A percentile compares a stretch with the other conserved stretches of the same genome.
Conservation (phyloP, 1,140 invertebrate genomes). For the Pectinophora gossypiella region DNA sequence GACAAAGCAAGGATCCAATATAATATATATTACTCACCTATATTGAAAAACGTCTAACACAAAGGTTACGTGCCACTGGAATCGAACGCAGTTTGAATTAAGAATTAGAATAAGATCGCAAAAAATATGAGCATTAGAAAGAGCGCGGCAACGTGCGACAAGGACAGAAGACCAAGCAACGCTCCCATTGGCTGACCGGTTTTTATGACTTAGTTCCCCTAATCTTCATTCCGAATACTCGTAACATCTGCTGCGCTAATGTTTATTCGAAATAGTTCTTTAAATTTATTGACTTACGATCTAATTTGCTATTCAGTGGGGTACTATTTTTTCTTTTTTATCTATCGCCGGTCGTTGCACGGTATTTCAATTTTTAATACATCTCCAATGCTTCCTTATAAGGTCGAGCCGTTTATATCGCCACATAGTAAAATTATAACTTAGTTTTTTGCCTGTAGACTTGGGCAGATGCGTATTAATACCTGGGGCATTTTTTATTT, state of each 20-base stretch:
- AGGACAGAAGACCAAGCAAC: slow-evolving; percentile 34
- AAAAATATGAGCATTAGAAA: slow-evolving; percentile 74
- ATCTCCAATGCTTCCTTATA: slow-evolving; percentile 57
- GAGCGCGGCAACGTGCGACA: slow-evolving; percentile 39
- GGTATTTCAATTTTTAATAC: slow-evolving; percentile 61
- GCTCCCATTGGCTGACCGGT: slow-evolving; percentile 62
- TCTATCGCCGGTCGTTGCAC: slow-evolving; percentile 37
- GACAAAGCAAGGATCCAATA: too few species aligned
- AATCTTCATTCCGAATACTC: slow-evolving; percentile 69
- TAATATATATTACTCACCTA: too few species aligned
- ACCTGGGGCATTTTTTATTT: slow-evolving; percentile 10
- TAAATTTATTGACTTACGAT: slow-evolving; percentile 59
- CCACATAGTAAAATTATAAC: slow-evolving; percentile 39
- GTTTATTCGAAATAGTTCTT: slow-evolving; percentile 65
- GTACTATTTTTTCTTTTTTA: slow-evolving; percentile 43
- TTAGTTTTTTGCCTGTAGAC: slow-evolving; percentile 43
- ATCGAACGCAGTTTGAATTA: slow-evolving; percentile 69
- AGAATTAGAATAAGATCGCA: slow-evolving; percentile 73
- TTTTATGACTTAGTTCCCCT: slow-evolving; percentile 74
- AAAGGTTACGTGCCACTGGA: slow-evolving; percentile 63
- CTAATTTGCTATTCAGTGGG: slow-evolving; percentile 39
- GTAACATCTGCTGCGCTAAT: slow-evolving; percentile 66
- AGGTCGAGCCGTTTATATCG: slow-evolving; percentile 38
- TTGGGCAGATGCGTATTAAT: slow-evolving; percentile 35
- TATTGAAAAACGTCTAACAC: slow-evolving; percentile 2